phyloP scores from a whole-genome alignment of 1,140 invertebrate species.

The Portunus trituberculatus region DNA sequence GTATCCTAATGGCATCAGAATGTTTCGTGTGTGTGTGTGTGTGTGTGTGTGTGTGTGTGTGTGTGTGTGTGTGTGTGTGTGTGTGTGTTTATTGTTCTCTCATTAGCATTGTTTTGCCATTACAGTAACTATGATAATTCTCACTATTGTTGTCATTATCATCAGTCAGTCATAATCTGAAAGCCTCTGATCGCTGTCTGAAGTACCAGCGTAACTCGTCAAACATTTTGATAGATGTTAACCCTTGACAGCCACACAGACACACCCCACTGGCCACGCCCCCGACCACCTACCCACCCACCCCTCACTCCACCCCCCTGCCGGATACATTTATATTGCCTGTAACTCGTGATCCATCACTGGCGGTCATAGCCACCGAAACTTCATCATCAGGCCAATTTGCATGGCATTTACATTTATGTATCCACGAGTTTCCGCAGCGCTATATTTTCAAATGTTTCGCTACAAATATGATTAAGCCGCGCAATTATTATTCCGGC shows the following conservation, averaged over 20 bases:
- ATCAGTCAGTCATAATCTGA: neutral
- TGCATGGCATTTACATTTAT: conserved; percentile 5
- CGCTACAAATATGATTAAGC: neutral
- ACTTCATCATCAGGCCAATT: conserved; percentile 1
- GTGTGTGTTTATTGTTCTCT: neutral
- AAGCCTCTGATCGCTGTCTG: too few species aligned
- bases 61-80: too few species aligned
- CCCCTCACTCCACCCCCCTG: too few species aligned
- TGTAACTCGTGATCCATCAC: conserved; percentile 11
- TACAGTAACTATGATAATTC: neutral
- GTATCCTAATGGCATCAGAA: too few species aligned
- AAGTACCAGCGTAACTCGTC: neutral
- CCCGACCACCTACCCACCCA: too few species aligned
- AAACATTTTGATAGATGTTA: neutral
- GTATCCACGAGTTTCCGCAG: neutral
- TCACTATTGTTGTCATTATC: neutral
- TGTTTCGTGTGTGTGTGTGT: too few species aligned
- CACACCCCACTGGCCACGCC: too few species aligned
- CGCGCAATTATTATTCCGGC: neutral
- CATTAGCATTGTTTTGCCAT: neutral
- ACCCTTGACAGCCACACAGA: neutral
- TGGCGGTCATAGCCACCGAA: neutral
- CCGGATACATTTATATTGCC: neutral
- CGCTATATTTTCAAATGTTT: neutral
- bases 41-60: too few species aligned